Percentiles rank a stretch among this genome's conserved stretches.
Evolutionary conservation across 1,140 invertebrate species (phyloP).

Genomic region (Platyscapa corneri): DNA sequence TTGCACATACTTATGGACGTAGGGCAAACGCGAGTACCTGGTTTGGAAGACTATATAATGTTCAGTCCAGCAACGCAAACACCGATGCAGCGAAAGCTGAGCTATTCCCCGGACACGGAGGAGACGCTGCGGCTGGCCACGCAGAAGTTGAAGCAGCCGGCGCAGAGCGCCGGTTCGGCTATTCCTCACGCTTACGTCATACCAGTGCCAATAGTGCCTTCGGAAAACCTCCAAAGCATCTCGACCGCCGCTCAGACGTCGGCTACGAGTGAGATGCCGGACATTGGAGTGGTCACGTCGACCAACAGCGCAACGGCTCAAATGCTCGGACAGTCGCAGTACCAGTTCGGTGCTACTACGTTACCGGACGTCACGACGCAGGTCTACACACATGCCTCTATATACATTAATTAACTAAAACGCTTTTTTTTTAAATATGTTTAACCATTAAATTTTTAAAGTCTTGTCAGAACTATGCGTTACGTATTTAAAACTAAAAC

Average conservation of each 20-base stretch:
- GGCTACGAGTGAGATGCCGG: slow-evolving; percentile 30
- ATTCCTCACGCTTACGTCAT: slow-evolving; percentile 71
- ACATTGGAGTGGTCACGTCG: slow-evolving; percentile 44
- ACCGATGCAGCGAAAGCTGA: slow-evolving; percentile 67
- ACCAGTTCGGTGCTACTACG: slow-evolving; percentile 64
- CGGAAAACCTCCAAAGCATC: slow-evolving; percentile 67
- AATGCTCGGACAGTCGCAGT: slow-evolving; percentile 59
- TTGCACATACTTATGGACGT: background rate
- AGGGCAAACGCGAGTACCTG: slow-evolving; percentile 68
- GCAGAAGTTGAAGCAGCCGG: slow-evolving; percentile 69
- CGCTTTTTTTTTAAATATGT: no score
- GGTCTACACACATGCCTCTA: background rate
- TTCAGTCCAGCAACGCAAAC: slow-evolving; percentile 71
- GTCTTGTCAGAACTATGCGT: no score
- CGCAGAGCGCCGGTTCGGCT: slow-evolving; percentile 53
- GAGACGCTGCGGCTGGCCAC: slow-evolving; percentile 71
- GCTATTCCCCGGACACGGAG: slow-evolving; percentile 69
- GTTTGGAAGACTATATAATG: slow-evolving; percentile 71
- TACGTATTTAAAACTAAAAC: no score
- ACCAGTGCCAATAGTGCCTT: slow-evolving; percentile 72
- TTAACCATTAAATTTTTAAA: no score
- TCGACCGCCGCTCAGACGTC: slow-evolving; percentile 35
- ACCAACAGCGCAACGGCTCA: slow-evolving; percentile 54
- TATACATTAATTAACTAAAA: background rate
- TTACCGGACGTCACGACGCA: slow-evolving; percentile 59